Conservation (phyloP, 2,797 vertebrate species). For the Gouania willdenowi region DNA sequence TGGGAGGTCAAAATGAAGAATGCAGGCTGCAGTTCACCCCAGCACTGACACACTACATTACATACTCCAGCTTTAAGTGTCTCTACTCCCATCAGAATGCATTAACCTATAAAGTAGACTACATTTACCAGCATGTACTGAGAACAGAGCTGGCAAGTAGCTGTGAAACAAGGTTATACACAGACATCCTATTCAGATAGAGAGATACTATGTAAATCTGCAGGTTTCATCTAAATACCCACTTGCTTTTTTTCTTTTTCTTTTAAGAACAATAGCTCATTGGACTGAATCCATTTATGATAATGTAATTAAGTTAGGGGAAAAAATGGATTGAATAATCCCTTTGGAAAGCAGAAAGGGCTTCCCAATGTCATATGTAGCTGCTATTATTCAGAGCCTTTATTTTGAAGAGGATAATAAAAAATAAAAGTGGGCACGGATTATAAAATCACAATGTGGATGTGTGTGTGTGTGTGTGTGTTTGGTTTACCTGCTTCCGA, state of each 20-base stretch:
- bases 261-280: too few species aligned
- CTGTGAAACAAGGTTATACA: conserved; percentile 61
- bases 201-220: conserved; percentile 42
- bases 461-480: conserved; percentile 12
- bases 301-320: neutral
- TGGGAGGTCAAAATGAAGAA: conserved; percentile 56
- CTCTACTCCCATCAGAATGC: conserved; percentile 30
- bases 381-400: conserved; percentile 20
- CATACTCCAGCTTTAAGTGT: neutral
- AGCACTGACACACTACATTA: conserved; percentile 33
- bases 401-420: neutral
- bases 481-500: conserved; percentile 87
- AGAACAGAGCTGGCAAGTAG: conserved; percentile 38
- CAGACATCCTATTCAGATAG: too few species aligned
- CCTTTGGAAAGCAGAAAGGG: conserved; percentile 27
- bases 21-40: conserved; percentile 33
- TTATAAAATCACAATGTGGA: neutral
- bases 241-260: too few species aligned
- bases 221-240: neutral
- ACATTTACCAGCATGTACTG: conserved; percentile 47
- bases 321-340: neutral
- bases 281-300: too few species aligned
- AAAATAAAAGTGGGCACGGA: conserved; percentile 3
- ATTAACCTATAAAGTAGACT: conserved; percentile 55
- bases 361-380: conserved; percentile 61